Base-by-base conservation (phyloP, 2,113 vertebrate species). In the Hiodon alosoides region DNA sequence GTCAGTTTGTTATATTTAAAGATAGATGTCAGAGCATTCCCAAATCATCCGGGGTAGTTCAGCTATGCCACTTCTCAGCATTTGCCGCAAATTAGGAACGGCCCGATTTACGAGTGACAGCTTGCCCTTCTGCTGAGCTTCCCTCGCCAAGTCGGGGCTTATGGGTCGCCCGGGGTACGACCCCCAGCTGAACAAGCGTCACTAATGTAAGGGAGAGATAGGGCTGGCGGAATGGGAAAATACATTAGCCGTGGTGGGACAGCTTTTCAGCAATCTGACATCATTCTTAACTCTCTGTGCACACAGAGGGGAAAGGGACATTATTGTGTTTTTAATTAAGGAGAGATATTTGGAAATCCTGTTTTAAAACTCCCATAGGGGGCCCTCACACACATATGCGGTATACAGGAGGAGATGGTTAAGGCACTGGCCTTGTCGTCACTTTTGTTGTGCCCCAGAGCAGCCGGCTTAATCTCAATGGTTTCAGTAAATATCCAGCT, bases 31-130 rank as follows among this genome's bases (percentile, higher is more conserved):
- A 71, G 65, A 54, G 58, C 54, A 46, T 51, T 59, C 53, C 51
- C 72, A 60, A 77, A 77, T 77, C 70, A 59, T 17, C 61, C n/a
- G 47, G 31, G 17, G 47, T 65, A 16, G 67, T 70, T 50, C 69
- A 59, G 52, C 50, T 57, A 65, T 77, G 59, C 60, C 61, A 67
- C 60, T 57, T 14, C 67, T 14, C 31, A 46, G 69, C 2, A 14
- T 51, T 55, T 75, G n/a, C 65, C 16, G 55, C 54, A 75, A 59
- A 58, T 71, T 71, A 47, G 52, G 59, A 67, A 67, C 47, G 11
- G 69, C 50, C 52, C 57, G 67, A 48, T 52, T 59, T 66, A 72
- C 75, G 7, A 71, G 69, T 66, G 69, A 17, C 14, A 46, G 17
- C 75, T 50, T 77, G 53, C 60, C 52, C 31, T 71, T 6, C 6